Evolutionary conservation across 2,113 vertebrate species (phyloP).

Genomic region (Psammodynastes pulverulentus): DNA sequence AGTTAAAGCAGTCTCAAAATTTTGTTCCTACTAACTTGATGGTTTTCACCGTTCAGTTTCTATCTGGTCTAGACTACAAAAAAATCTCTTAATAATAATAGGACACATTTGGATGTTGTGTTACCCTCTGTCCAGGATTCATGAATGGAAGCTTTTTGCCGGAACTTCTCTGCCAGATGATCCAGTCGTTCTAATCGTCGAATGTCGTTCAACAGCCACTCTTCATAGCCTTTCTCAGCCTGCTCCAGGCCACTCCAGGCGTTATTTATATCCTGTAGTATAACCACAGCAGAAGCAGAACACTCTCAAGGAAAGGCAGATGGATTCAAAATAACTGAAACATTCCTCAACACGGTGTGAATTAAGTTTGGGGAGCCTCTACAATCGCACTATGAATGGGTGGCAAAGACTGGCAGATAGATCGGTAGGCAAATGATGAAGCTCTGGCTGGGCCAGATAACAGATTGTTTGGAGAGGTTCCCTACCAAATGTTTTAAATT

Average conservation of each 20-base stretch:
- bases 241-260: slow-evolving; percentile 93
- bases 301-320: slow-evolving; percentile 1
- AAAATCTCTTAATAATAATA: not conserved
- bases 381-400: not conserved
- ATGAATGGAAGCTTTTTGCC: slow-evolving; percentile 96
- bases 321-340: slow-evolving; percentile 23
- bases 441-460: not conserved
- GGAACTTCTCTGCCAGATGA: slow-evolving; percentile 96
- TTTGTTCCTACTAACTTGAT: not conserved
- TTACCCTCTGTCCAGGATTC: slow-evolving; percentile 98
- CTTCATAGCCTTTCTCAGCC: slow-evolving; percentile 96
- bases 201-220: slow-evolving; percentile 98
- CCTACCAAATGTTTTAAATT: not conserved
- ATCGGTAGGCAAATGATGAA: not conserved
- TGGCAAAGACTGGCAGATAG: not conserved
- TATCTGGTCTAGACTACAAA: not conserved
- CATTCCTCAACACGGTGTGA: not conserved
- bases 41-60: not conserved
- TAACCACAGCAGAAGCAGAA: slow-evolving; percentile 8
- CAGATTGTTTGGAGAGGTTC: not conserved
- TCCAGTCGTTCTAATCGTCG: slow-evolving; percentile 94
- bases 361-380: not conserved
- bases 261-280: slow-evolving; percentile 88
- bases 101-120: not conserved
- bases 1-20: not conserved